A percentile compares a stretch with the other conserved stretches of the same genome.
These are phyloP conservation scores for Scaptomyza pallida DNA, from an alignment of 1,140 invertebrate species.

Conservation along the genomic window DNA sequence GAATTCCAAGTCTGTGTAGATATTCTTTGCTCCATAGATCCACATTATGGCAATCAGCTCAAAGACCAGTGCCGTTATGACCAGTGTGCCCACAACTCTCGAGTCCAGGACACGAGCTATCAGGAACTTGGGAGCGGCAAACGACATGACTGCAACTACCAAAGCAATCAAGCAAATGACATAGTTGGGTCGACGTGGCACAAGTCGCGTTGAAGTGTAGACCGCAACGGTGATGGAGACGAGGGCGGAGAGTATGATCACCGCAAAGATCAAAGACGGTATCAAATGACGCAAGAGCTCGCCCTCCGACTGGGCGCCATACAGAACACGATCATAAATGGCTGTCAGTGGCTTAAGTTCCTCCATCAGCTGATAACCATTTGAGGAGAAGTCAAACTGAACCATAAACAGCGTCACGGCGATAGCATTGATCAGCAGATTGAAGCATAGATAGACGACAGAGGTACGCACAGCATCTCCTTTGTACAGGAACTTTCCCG, in stretches of 20 bases:
- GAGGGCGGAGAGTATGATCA: constrained; percentile 72
- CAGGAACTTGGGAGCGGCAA: constrained; percentile 75
- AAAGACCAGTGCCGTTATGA: constrained; percentile 75
- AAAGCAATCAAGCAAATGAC: constrained; percentile 77
- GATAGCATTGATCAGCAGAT: constrained; percentile 80
- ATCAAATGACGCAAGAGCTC: constrained; percentile 60
- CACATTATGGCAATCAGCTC: constrained; percentile 79
- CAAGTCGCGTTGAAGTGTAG: constrained; percentile 75
- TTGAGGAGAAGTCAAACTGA: constrained; percentile 72
- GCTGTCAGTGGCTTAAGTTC: constrained; percentile 81
- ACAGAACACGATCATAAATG: constrained; percentile 74
- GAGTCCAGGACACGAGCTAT: constrained; percentile 76
- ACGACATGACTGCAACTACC: constrained; percentile 71
- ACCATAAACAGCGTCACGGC: constrained; percentile 82
- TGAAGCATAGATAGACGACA: constrained; percentile 82
- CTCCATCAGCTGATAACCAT: constrained; percentile 57
- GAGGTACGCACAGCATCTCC: constrained; percentile 82
- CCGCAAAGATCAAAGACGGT: constrained; percentile 66
- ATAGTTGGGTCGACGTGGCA: constrained; percentile 78
- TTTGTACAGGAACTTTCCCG: constrained; percentile 83
- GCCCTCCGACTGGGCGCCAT: constrained; percentile 43
- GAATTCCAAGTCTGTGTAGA: constrained; percentile 83
- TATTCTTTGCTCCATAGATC: constrained; percentile 83
- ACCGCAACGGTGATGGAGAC: constrained; percentile 75
- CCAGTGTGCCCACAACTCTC: constrained; percentile 76